These are phyloP conservation scores for Lycophotia porphyrea DNA, from an alignment of 2,888 invertebrate species.

Conservation along the genomic window DNA sequence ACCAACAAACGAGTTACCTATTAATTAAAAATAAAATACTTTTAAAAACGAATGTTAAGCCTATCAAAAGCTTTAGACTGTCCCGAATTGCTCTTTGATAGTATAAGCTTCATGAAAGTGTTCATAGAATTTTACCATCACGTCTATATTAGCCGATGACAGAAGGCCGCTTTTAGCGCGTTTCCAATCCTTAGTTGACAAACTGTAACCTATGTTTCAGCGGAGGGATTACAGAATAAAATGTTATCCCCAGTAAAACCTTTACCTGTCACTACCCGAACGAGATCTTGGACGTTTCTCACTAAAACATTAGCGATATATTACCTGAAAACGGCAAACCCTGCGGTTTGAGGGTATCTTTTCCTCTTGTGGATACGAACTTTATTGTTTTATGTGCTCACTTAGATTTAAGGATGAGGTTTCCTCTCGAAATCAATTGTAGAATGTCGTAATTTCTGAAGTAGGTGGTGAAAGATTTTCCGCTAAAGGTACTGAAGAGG, in stretches of 20 bases:
- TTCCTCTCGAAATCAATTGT: constrained; percentile 42
- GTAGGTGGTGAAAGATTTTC: constrained; percentile 14
- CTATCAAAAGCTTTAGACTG: constrained; percentile 5
- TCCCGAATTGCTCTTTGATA: background rate
- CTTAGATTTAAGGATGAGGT: constrained; percentile 62
- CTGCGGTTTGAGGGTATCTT: constrained; percentile 65
- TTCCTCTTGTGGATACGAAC: constrained; percentile 61
- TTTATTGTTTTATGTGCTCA: constrained; percentile 69
- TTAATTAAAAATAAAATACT: constrained; percentile 14
- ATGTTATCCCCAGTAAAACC: constrained; percentile 50
- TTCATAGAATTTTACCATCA: constrained; percentile 3
- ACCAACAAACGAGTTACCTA: background rate
- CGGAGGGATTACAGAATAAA: constrained; percentile 50
- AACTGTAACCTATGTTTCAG: constrained; percentile 37
- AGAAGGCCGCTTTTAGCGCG: constrained; percentile 39
- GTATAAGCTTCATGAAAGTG: background rate
- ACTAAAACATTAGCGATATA: constrained; percentile 71
- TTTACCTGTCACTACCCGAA: constrained; percentile 53
- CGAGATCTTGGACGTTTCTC: constrained; percentile 49
- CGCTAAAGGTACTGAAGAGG: constrained; percentile 20
- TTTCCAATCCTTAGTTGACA: constrained; percentile 38
- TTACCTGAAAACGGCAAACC: constrained; percentile 63
- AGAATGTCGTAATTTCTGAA: constrained; percentile 41
- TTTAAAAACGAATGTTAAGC: background rate
- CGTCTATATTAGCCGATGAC: constrained; percentile 11